These are phyloP conservation scores for Parambassis ranga DNA, from an alignment of 2,797 vertebrate species.

Conservation along the genomic window DNA sequence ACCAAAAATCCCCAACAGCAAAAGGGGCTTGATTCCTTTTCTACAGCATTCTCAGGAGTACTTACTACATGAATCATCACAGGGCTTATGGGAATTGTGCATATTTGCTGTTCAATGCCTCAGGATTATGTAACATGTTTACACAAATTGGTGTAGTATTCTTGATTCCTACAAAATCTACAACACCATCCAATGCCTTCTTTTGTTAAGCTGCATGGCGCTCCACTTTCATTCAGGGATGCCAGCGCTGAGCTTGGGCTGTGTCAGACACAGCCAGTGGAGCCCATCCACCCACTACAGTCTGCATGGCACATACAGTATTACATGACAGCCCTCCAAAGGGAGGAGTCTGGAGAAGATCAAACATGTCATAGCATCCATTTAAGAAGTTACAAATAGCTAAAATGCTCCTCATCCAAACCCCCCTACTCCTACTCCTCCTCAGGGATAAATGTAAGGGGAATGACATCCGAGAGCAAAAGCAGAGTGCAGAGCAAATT, in stretches of 20 bases:
- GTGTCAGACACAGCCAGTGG: conserved; percentile 52
- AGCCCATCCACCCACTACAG: conserved; percentile 60
- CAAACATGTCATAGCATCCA: conserved; percentile 31
- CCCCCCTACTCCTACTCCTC: too few species aligned
- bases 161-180: conserved; percentile 35
- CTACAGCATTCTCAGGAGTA: neutral
- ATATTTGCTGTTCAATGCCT: conserved; percentile 3
- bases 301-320: conserved; percentile 37
- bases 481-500: neutral
- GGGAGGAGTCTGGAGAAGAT: conserved; percentile 24
- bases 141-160: conserved; percentile 39
- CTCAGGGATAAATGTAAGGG: conserved; percentile 4
- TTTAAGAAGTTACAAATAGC: conserved; percentile 43
- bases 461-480: neutral
- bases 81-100: neutral
- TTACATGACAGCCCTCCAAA: conserved; percentile 39
- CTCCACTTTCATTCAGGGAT: conserved; percentile 49
- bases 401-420: conserved; percentile 11
- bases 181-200: conserved; percentile 30
- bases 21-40: neutral
- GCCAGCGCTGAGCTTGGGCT: conserved; percentile 20
- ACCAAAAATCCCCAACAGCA: neutral
- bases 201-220: conserved; percentile 23
- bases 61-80: conserved; percentile 14
- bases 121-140: conserved; percentile 66